A percentile compares a stretch with the other conserved stretches of the same genome.
These are phyloP conservation scores for Addax nasomaculatus DNA, from an alignment of 2,113 vertebrate species.

Conservation along the genomic window DNA sequence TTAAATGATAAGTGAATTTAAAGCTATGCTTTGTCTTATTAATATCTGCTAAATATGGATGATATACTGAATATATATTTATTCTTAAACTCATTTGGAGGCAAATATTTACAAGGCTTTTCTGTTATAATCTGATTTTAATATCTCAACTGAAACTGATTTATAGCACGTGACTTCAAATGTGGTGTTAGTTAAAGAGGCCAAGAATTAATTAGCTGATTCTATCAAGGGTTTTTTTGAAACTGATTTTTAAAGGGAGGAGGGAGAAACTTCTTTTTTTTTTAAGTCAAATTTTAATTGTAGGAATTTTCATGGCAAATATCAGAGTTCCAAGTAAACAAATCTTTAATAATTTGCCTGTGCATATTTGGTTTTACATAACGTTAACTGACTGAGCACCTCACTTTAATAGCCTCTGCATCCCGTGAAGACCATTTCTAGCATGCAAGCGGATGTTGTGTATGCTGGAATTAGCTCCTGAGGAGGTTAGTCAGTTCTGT, in stretches of 20 bases:
- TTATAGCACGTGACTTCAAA: constrained; percentile 81
- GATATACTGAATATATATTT: constrained; percentile 88
- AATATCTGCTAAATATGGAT: constrained; percentile 88
- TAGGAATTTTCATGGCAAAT: constrained; percentile 73
- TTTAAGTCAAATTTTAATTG: constrained; percentile 80
- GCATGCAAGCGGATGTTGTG: background rate
- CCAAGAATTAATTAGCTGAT: constrained; percentile 85
- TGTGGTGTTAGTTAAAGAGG: constrained; percentile 79
- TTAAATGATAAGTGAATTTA: constrained; percentile 86
- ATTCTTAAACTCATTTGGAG: constrained; percentile 86
- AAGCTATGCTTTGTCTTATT: constrained; percentile 85
- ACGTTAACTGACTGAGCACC: background rate
- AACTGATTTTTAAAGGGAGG: constrained; percentile 78
- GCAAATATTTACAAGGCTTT: constrained; percentile 88
- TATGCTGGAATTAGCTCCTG: background rate
- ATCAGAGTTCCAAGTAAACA: constrained; percentile 48
- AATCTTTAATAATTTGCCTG: constrained; percentile 40
- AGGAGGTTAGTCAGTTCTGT: background rate
- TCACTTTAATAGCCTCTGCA: background rate
- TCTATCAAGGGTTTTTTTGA: constrained; percentile 82
- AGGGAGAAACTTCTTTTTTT: constrained; percentile 3
- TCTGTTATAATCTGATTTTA: constrained; percentile 87
- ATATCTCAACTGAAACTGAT: constrained; percentile 86
- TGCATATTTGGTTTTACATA: constrained; percentile 12
- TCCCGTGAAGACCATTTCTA: background rate